Percentiles rank a stretch among this genome's conserved stretches.
phyloP scores from a whole-genome alignment of 2,797 vertebrate genomes.

The Moxostoma hubbsi region DNA sequence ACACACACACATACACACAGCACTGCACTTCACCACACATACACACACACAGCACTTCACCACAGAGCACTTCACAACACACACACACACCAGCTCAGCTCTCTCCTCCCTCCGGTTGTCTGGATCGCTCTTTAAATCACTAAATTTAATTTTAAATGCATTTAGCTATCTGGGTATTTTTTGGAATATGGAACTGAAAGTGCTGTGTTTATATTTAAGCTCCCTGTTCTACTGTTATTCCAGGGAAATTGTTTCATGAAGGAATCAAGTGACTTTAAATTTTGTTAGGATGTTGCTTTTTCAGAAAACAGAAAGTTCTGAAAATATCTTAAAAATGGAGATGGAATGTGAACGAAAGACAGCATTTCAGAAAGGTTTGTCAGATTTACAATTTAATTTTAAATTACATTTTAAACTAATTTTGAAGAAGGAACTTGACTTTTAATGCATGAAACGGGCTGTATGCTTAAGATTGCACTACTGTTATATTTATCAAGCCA shows the following conservation, averaged over 20 bases:
- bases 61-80: too few relatives aligned
- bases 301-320: background rate
- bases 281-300: too few relatives aligned
- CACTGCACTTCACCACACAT: too few relatives aligned
- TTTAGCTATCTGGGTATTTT: background rate
- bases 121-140: too few relatives aligned
- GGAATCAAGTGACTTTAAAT: background rate
- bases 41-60: too few relatives aligned
- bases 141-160: too few relatives aligned
- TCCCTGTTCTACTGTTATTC: background rate
- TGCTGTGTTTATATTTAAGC: background rate
- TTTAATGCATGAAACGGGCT: background rate
- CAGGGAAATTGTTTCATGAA: too few relatives aligned
- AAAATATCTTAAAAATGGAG: background rate
- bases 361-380: background rate
- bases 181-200: background rate
- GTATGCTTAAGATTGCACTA: too few relatives aligned
- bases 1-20: too few relatives aligned
- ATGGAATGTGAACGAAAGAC: background rate
- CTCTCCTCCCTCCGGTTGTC: too few relatives aligned
- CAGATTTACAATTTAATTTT: background rate
- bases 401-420: background rate
- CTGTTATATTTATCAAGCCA: background rate
- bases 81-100: too few relatives aligned
- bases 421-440: background rate